Percentiles rank a stretch among this genome's conserved stretches.
phyloP scores from a whole-genome alignment of 1,140 invertebrate species.

The Plutomurus gul region DNA sequence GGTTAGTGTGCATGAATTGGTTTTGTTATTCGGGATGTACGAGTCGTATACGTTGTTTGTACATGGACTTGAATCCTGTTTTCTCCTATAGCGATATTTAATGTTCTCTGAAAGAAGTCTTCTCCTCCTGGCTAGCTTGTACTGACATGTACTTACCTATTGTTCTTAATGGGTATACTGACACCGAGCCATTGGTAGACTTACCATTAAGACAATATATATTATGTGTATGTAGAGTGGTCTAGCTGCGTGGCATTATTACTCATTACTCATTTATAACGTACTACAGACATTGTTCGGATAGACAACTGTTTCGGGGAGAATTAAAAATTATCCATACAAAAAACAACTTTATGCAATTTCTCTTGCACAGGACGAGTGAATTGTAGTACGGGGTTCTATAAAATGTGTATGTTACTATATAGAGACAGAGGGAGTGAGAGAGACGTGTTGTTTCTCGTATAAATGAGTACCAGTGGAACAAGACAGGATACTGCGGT shows the following conservation, averaged over 20 bases:
- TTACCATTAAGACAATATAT: too few species aligned
- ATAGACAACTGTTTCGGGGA: constrained; percentile 3
- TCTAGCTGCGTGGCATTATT: too few species aligned
- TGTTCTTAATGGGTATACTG: too few species aligned
- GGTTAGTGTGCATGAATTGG: constrained; percentile 23
- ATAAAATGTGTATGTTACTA: neutral
- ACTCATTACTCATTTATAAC: too few species aligned
- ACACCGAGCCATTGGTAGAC: too few species aligned
- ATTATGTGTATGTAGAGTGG: too few species aligned
- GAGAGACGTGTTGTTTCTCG: neutral
- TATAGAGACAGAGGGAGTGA: neutral
- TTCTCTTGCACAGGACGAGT: too few species aligned
- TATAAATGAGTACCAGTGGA: neutral
- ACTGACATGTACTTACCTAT: neutral
- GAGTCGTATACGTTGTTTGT: neutral
- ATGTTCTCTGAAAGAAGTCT: neutral
- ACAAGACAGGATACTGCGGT: constrained; percentile 31
- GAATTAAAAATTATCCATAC: neutral
- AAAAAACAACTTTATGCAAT: too few species aligned
- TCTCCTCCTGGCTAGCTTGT: neutral
- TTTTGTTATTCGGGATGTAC: neutral
- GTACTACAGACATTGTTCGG: too few species aligned
- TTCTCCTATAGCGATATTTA: neutral
- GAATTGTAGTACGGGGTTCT: too few species aligned
- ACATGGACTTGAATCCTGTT: constrained; percentile 1